phyloP scores from a whole-genome alignment of 2,888 invertebrate species.

The Melanchra persicariae region DNA sequence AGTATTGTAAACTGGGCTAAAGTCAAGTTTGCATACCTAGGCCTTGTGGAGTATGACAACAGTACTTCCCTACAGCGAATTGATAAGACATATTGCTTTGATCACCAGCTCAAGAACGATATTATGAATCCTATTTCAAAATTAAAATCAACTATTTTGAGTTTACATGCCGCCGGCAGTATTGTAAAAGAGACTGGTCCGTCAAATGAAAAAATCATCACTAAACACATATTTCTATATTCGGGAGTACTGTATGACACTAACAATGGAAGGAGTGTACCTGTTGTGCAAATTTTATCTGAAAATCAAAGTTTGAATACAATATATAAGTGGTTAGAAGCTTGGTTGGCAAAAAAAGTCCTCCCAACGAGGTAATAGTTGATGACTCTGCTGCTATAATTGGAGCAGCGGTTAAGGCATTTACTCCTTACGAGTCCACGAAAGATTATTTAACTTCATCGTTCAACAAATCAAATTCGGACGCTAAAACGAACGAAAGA shows the following conservation, averaged over 20 bases:
- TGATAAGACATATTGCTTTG: neutral
- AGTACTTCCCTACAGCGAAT: too few relatives aligned
- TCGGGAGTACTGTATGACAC: conserved; percentile 1
- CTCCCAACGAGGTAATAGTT: neutral
- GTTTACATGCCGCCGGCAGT: neutral
- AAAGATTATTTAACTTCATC: neutral
- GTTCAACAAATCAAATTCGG: too few relatives aligned
- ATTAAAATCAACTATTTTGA: neutral
- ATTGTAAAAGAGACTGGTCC: neutral
- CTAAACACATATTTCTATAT: conserved; percentile 1
- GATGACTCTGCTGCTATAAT: neutral
- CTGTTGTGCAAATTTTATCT: neutral
- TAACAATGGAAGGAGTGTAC: neutral
- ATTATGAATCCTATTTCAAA: conserved; percentile 6
- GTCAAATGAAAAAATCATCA: neutral
- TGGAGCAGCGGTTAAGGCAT: neutral
- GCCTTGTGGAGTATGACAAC: too few relatives aligned
- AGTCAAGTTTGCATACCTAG: too few relatives aligned
- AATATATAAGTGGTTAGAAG: neutral
- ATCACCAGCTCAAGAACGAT: neutral
- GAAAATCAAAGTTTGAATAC: conserved; percentile 7
- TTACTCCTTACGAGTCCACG: conserved; percentile 5
- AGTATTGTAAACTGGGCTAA: too few relatives aligned
- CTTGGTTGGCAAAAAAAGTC: neutral
- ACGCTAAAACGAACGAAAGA: too few relatives aligned